Base-by-base conservation (phyloP, 1,140 invertebrate genomes). In the Penaeus indicus region DNA sequence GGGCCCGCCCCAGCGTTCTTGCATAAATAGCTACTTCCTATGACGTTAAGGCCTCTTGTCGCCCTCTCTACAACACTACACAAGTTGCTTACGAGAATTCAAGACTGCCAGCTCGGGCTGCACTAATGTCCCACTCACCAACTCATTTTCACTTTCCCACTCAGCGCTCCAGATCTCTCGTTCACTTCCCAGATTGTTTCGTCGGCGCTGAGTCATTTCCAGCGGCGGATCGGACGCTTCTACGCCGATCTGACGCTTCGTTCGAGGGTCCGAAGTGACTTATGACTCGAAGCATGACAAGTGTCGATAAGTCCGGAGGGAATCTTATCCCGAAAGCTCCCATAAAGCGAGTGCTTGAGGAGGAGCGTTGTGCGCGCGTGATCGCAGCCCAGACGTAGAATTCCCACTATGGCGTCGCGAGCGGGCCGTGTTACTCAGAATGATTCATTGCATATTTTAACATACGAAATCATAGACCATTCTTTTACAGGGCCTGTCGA, bases 401-500 rank as follows among this genome's bases (percentile, higher is more conserved):
- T 8, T 11, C 16, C 16, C 25, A 82, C 42, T 25, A 60, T n/a
- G 83, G 64, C 47, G 54, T n/a, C 19, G 61, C 32, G 83, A 38
- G 60, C 63, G 64, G 64, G 67, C 72, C 64, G 83, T 69, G 83
- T 38, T 69, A 38, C 67, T 63, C 27, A 27, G 83, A 84, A 67
- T 84, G 83, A 84, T 84, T 84, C 83, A 84, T 84, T 84, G 83
- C 83, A 84, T 84, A 84, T 84, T 84, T 84, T 84, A 84, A 67
- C 83, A 84, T 84, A 84, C 83, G 63, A 84, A 84, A 84, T 84
- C 83, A 84, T 67, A 84, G 61, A 84, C 61, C 64, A 38, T 38
- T 22, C 54, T 54, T 54, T 54, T 54, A 54, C 54, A 54, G 62
- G 38, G 62, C 83, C 64, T 67, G 47, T 42, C 83, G 83, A 69